Conservation (phyloP, 2,797 vertebrate genomes). For the Semaprochilodus insignis region DNA sequence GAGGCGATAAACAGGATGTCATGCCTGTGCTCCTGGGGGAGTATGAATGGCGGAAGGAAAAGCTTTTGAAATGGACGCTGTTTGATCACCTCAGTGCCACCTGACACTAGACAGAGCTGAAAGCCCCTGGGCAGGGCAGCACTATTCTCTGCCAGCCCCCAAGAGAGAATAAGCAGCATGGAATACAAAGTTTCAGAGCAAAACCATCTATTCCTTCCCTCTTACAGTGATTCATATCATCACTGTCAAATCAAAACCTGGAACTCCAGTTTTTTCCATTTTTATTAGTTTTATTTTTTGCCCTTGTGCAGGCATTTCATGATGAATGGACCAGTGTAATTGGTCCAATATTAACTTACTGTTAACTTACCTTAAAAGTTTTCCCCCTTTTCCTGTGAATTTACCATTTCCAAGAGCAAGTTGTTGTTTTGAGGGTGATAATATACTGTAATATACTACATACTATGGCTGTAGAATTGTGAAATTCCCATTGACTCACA, state of each 20-base stretch:
- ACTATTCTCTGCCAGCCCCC: constrained; percentile 29
- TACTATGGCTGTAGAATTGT: neutral
- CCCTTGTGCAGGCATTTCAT: too few relatives aligned
- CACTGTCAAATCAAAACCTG: neutral
- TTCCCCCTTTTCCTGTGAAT: neutral
- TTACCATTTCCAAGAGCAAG: neutral
- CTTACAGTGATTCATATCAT: neutral
- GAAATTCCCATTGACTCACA: neutral
- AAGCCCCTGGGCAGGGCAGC: constrained; percentile 31
- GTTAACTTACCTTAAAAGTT: too few relatives aligned
- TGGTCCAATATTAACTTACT: too few relatives aligned
- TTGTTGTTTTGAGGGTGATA: neutral
- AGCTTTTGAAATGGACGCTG: constrained; percentile 43
- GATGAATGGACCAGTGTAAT: too few relatives aligned
- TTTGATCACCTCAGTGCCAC: constrained; percentile 52
- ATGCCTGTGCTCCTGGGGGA: constrained; percentile 41
- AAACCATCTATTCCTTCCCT: constrained; percentile 16
- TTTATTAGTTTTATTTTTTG: neutral
- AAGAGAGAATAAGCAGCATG: constrained; percentile 42
- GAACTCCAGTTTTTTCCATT: neutral
- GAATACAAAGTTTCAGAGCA: constrained; percentile 25
- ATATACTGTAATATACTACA: neutral
- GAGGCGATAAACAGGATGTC: constrained; percentile 57
- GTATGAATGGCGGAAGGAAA: constrained; percentile 49
- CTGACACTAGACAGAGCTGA: constrained; percentile 56